Conservation (phyloP, 2,797 vertebrate species). For the Rachycentron canadum region DNA sequence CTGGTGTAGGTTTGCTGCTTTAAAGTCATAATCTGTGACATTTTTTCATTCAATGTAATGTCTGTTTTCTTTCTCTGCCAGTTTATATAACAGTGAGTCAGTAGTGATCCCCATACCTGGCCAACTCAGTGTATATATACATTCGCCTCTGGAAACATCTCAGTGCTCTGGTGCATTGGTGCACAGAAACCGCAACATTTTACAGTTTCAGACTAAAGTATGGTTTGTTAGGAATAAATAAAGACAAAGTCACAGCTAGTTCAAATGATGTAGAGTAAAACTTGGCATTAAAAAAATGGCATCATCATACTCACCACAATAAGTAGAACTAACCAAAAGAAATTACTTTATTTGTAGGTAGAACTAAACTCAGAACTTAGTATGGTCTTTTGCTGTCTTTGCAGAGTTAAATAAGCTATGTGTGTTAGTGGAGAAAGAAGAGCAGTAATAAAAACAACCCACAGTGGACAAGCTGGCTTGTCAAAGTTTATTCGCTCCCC, state of each 20-base stretch:
- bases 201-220: not conserved
- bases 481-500: constrained; percentile 16
- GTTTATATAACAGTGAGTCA: constrained; percentile 10
- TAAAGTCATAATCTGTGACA: constrained; percentile 35
- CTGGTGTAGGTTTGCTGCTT: constrained; percentile 33
- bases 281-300: not conserved
- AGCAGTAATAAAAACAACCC: constrained; percentile 40
- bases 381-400: constrained; percentile 6
- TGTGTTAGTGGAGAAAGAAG: not conserved
- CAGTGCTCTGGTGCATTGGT: not conserved
- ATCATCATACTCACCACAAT: not conserved
- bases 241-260: not conserved
- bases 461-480: constrained; percentile 1
- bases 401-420: not conserved
- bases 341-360: not conserved
- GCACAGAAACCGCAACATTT: not conserved
- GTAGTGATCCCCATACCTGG: not conserved
- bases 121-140: not conserved
- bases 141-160: constrained; percentile 7
- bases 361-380: constrained; percentile 1
- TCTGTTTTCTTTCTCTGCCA: constrained; percentile 22
- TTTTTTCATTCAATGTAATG: constrained; percentile 29
- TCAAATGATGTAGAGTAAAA: not conserved
- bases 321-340: not conserved
- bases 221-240: not conserved